Conservation (phyloP, 2,113 vertebrate genomes). For the Cyprinus carpio region DNA sequence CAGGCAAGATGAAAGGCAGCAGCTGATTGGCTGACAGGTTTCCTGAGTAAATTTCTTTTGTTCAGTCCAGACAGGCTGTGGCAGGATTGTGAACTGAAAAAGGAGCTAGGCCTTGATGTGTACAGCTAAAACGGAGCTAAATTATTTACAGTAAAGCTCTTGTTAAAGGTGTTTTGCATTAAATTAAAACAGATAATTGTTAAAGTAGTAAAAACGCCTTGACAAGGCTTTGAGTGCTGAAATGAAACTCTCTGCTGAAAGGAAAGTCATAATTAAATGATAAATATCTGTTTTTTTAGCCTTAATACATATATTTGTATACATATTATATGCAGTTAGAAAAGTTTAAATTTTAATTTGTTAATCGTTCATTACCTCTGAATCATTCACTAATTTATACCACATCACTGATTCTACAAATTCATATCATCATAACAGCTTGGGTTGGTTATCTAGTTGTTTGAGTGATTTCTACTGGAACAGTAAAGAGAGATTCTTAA, state of each 20-base stretch:
- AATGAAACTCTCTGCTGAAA: neutral
- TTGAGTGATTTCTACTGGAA: neutral
- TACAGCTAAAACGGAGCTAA: conserved; percentile 33
- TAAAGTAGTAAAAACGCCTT: neutral
- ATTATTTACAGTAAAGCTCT: conserved; percentile 11
- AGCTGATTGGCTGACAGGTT: conserved; percentile 92
- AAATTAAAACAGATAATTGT: neutral
- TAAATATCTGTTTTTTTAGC: neutral
- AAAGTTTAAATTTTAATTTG: neutral
- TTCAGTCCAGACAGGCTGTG: conserved; percentile 84
- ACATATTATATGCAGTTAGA: neutral
- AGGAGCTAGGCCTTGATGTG: conserved; percentile 81
- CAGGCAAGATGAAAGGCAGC: conserved; percentile 84
- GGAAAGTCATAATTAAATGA: neutral
- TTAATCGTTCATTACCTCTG: neutral
- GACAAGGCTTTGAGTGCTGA: conserved; percentile 24
- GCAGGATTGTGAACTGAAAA: conserved; percentile 81
- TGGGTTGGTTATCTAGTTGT: neutral
- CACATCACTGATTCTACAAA: neutral
- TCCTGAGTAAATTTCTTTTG: conserved; percentile 98
- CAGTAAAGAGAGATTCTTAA: neutral
- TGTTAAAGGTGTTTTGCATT: neutral
- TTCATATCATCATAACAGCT: neutral
- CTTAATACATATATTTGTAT: neutral
- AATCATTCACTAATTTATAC: conserved; percentile 16